Base-by-base conservation (phyloP, 2,888 invertebrate genomes). In the Diachrysia chrysitis region DNA sequence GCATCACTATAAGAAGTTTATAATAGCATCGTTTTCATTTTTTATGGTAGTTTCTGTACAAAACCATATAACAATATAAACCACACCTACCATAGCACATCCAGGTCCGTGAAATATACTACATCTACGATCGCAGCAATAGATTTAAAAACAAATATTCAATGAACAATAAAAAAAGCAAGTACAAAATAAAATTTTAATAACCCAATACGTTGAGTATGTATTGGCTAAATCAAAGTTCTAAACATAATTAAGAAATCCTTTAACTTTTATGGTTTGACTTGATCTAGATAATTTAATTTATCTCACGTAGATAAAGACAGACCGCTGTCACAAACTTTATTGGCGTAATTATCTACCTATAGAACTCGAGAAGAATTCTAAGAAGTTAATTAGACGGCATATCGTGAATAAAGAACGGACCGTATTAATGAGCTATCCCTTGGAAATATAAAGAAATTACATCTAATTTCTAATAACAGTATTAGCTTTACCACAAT, bases 201-300 rank as follows among this genome's bases (percentile, higher is more conserved):
- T n/a, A n/a, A 25, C 25, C 5, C 25, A 25, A 25, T 25, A 25
- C 25, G 5, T 25, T 25, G 25, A 25, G 25, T 25, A 3, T 3
- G 25, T 25, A 25, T 1, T 9, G 9, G 65, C 71, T 60, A 0
- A 51, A 42, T 0, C 17, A 21, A 48, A 69, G 37, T 63, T 61
- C 16, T 1, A 1, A 54, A 51, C 10, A 59, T 46, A 42, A 61
- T 51, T 68, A 29, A 37, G 17, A 5, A 53, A 53, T 62, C 6
- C 6, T 58, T 60, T 61, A 23, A 58, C 35, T 16, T 54, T 23
- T n/a, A 57, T 55, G 56, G 17, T 66, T 35, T 21, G 21, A 16
- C 19, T 48, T 63, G 16, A 48, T 58, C 29, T 57, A 25, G 54
- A 12, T 32, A 61, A 35, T 58, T 53, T 65, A 25, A 58, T 19